Evolutionary conservation across 2,888 invertebrate genomes (phyloP).

Genomic region (Hesperia comma): DNA sequence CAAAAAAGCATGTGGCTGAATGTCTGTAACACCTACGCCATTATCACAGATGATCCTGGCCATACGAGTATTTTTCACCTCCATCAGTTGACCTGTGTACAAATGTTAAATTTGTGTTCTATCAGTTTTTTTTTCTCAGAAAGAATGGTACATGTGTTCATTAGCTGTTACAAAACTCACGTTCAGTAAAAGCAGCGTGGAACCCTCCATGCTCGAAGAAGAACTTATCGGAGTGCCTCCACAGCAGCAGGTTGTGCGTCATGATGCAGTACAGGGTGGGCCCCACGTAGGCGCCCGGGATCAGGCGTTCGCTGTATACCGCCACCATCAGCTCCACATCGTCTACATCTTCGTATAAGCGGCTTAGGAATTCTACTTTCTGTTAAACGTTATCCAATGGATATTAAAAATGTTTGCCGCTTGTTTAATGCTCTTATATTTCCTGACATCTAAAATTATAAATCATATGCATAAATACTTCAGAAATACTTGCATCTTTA

Average conservation of each 20-base stretch:
- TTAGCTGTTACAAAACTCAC: slow-evolving; percentile 8
- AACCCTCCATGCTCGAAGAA: slow-evolving; percentile 81
- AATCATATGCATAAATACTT: not conserved
- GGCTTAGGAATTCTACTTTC: slow-evolving; percentile 24
- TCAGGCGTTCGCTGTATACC: slow-evolving; percentile 10
- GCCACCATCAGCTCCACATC: slow-evolving; percentile 28
- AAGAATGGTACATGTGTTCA: no score
- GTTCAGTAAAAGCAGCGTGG: slow-evolving; percentile 40
- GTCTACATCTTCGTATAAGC: slow-evolving; percentile 15
- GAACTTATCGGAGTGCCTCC: slow-evolving; percentile 92
- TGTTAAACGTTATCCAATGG: not conserved
- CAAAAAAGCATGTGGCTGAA: slow-evolving; percentile 16
- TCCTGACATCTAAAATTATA: no score
- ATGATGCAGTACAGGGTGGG: slow-evolving; percentile 95
- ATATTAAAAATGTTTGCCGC: no score
- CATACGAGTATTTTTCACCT: slow-evolving; percentile 7
- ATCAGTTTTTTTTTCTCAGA: no score
- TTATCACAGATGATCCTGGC: slow-evolving; percentile 22
- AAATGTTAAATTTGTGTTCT: not conserved
- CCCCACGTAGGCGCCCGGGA: slow-evolving; percentile 92
- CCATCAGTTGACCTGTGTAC: slow-evolving; percentile 11
- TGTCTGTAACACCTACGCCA: not conserved
- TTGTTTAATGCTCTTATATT: no score
- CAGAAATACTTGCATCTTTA: slow-evolving; percentile 49
- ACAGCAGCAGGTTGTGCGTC: slow-evolving; percentile 91